Evolutionary conservation across 2,888 invertebrate species (phyloP), one percentile per base, ranked within the genome.

Genomic region (Acronicta psi): DNA sequence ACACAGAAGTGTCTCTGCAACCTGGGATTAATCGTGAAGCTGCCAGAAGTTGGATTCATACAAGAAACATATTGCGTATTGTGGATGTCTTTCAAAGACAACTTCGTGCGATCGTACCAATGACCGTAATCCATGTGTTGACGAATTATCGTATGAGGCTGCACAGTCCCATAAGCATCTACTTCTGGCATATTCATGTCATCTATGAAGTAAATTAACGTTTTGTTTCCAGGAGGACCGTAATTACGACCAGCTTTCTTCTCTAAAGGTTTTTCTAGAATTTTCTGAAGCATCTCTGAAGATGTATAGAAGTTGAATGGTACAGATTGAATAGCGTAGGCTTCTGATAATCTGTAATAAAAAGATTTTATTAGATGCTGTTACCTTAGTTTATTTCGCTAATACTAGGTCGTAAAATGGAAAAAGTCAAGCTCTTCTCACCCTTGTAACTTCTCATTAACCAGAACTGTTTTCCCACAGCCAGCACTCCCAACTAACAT

Each of bases 131-230:
- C 99, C 81, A 99, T 93, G 92, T 99, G 99, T 84, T 99, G 99
- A 1, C 99, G 95, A 72, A 99, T 99, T 53, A 99, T 92, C 0
- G 99, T 99, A 84, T 99, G 99, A 0, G 99, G 99, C 85, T 99
- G 99, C 0, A 99, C 99, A 0, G 99, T 99, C 9, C 98, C 99
- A 81, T 99, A 99, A 34, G 95, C 69, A 70, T 95, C 95, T 17
- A 98, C 98, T 95, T 98, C 98, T 0, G 99, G 99, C 99, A 99
- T 99, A 85, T 99, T 99, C 97, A 99, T 97, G 82, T 99, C 99
- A 83, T 99, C 99, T 61, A 99, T 97, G 84, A 99, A 99, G 88
- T 99, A 99, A 65, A 99, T 96, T 40, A 99, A 94, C 0, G 97
- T 97, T 90, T 99, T 98, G 80, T 96, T 98, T 13, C 99, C 99